Percentiles rank a stretch among this genome's conserved stretches.
Conservation (phyloP, 2,888 invertebrate genomes). For the Eumacrocentrus americanus region DNA sequence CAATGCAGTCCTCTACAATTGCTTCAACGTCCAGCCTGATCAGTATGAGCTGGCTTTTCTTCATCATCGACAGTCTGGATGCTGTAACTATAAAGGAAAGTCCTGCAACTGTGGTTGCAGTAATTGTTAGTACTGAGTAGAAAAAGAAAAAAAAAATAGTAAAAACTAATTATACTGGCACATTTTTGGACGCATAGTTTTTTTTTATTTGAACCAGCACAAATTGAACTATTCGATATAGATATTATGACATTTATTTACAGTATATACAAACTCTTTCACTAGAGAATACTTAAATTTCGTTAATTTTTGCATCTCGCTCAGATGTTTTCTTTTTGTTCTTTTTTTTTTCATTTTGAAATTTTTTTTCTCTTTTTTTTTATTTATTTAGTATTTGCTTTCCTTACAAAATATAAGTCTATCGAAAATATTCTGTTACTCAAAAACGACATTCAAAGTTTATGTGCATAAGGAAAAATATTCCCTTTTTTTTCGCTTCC, state of each 20-base stretch:
- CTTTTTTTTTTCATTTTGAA: conserved; percentile 25
- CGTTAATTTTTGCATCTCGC: conserved; percentile 19
- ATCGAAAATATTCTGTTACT: conserved; percentile 43
- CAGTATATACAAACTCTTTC: conserved; percentile 57
- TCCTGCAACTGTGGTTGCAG: conserved; percentile 37
- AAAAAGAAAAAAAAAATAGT: conserved; percentile 31
- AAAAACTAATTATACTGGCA: conserved; percentile 21
- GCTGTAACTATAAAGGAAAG: conserved; percentile 20
- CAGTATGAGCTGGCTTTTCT: conserved; percentile 65
- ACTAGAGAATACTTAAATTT: conserved; percentile 39
- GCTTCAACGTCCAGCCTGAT: conserved; percentile 59
- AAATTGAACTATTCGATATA: conserved; percentile 45
- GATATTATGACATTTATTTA: conserved; percentile 56
- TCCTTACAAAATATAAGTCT: conserved; percentile 47
- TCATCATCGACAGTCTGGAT: conserved; percentile 42
- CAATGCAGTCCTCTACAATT: conserved; percentile 58
- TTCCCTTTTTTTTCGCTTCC: background rate
- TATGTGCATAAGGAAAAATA: conserved; percentile 8
- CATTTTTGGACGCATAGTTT: conserved; percentile 15
- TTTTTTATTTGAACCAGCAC: conserved; percentile 53
- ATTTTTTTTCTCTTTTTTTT: conserved; percentile 29
- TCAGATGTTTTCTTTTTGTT: conserved; percentile 33
- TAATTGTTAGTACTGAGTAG: conserved; percentile 29
- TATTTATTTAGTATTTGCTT: conserved; percentile 33
- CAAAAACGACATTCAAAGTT: conserved; percentile 41